phyloP scores from a whole-genome alignment of 1,140 invertebrate species.

The Wiebesia pumilae region DNA sequence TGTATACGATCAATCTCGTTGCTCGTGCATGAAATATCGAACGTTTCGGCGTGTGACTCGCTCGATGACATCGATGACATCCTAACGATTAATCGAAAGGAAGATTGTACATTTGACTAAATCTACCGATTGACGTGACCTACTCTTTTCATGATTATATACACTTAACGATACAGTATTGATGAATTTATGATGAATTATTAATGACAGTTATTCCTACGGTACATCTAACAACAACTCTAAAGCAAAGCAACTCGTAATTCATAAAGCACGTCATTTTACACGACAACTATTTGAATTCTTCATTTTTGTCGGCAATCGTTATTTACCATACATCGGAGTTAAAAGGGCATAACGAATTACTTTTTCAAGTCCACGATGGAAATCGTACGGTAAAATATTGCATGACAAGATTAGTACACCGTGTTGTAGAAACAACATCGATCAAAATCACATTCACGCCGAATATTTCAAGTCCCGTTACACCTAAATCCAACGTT shows the following conservation, averaged over 20 bases:
- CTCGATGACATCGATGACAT: constrained; percentile 39
- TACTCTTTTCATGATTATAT: no score
- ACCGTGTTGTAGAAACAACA: not conserved
- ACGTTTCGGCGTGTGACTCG: constrained; percentile 11
- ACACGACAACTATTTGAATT: no score
- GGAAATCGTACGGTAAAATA: not conserved
- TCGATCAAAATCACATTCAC: not conserved
- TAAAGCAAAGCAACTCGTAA: no score
- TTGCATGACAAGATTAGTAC: not conserved
- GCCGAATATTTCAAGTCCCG: not conserved
- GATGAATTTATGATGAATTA: no score
- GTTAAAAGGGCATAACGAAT: not conserved
- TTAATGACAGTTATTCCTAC: no score
- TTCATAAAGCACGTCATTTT: no score
- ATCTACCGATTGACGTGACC: no score
- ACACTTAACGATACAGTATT: no score
- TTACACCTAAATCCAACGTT: not conserved
- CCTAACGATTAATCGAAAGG: constrained; percentile 10
- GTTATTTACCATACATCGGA: no score
- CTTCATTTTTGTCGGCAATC: no score
- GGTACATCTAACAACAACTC: no score
- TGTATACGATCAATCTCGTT: not conserved
- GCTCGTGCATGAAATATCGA: constrained; percentile 1
- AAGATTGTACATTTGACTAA: not conserved
- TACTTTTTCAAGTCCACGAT: not conserved